Base-by-base conservation (phyloP, 2,113 vertebrate genomes). In the Beaufortia kweichowensis region DNA sequence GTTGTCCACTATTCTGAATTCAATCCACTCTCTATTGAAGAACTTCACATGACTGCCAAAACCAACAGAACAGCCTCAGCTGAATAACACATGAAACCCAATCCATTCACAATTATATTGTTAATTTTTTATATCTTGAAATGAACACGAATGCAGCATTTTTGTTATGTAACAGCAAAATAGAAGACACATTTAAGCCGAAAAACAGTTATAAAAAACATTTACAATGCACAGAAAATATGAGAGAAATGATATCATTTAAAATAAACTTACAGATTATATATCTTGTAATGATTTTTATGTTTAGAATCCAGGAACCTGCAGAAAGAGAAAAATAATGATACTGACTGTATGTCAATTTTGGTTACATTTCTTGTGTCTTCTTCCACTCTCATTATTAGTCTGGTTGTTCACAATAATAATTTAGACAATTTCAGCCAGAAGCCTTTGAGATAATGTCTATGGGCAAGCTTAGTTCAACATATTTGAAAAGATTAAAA, bases 201-300 rank as follows among this genome's bases (percentile, higher is more conserved):
- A 24, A 71, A 56, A 39, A 14, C n/a, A 33, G 5, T 33, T 64
- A 8, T n/a, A n/a, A n/a, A 6, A 41, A 11, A 9, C 15, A 33
- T 21, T 62, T 62, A 60, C 26, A 62, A 33, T 6, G 21, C 7
- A 4, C 35, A 39, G 35, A 6, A 9, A 15, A 63, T 41, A 61
- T 3, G 8, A 21, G 15, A 15, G 14, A 77, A 63, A 15, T 35
- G 0, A 60, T 15, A 35, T 29, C 14, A 50, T 19, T 55, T 75
- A 57, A 65, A 29, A 53, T 50, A 70, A 93, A 97, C 96, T 97
- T 93, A 98, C 96, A 98, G 94, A 91, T 98, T 98, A 94, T 98
- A 98, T 93, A 98, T 98, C 93, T 98, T 98, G 89, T 98, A 98
- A 94, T 96, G 94, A 90, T 97, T 95, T 95, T 97, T 98, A 95